These are phyloP conservation scores for Trichogramma evanescens DNA, from an alignment of 2,888 invertebrate genomes.

Conservation along the genomic window DNA sequence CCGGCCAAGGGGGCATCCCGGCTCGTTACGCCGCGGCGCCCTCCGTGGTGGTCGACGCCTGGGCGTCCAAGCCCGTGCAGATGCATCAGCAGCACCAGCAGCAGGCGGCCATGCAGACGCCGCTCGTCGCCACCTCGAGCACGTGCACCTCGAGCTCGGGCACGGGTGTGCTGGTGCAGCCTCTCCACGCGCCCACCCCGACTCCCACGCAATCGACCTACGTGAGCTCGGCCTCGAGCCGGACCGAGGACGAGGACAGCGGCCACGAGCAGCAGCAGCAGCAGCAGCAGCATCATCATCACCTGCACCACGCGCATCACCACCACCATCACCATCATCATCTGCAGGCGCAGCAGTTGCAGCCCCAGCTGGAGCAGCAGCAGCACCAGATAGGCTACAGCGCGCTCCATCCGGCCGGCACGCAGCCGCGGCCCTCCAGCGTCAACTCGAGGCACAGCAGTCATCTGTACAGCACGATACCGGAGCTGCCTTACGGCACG, in stretches of 20 bases:
- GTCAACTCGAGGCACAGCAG: slow-evolving; percentile 40
- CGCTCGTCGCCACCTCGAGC: slow-evolving; percentile 12
- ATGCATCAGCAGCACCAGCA: background rate
- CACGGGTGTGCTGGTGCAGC: slow-evolving; percentile 40
- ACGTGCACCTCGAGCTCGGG: slow-evolving; percentile 11
- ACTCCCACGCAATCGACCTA: slow-evolving; percentile 62
- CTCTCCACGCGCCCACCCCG: slow-evolving; percentile 52
- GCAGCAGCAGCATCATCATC: slow-evolving; percentile 37
- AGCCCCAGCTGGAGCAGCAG: slow-evolving; percentile 54
- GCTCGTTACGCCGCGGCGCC: slow-evolving; percentile 68
- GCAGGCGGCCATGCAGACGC: slow-evolving; percentile 23
- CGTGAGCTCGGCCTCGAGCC: slow-evolving; percentile 53
- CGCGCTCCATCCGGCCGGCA: slow-evolving; percentile 33
- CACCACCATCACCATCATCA: slow-evolving; percentile 52
- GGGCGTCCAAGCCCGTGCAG: slow-evolving; percentile 58
- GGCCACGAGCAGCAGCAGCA: slow-evolving; percentile 55
- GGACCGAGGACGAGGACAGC: slow-evolving; percentile 58
- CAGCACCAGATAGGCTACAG: slow-evolving; percentile 52
- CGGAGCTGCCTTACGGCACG: slow-evolving; percentile 37
- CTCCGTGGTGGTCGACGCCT: slow-evolving; percentile 59
- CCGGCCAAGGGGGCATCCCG: slow-evolving; percentile 41
- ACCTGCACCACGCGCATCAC: slow-evolving; percentile 55
- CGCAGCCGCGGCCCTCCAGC: slow-evolving; percentile 37
- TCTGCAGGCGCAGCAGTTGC: slow-evolving; percentile 57
- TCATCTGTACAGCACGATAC: slow-evolving; percentile 45